phyloP scores from a whole-genome alignment of 2,113 vertebrate genomes.

The Eulacestoma nigropectus region DNA sequence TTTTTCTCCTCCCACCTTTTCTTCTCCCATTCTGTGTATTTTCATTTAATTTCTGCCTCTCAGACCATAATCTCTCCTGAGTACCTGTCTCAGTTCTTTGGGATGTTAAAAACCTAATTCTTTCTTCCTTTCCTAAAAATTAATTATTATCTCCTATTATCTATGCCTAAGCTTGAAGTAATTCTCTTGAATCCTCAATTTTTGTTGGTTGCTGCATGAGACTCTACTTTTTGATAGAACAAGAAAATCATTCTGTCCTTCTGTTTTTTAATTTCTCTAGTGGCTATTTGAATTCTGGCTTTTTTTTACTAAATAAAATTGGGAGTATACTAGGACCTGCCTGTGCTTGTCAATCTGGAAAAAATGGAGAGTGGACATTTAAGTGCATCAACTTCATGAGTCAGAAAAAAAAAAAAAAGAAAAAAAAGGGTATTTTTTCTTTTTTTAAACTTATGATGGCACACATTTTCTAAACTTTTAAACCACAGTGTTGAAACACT shows the following conservation, averaged over 20 bases:
- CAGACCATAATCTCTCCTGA: background rate
- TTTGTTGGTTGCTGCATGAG: background rate
- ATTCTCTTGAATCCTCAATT: constrained; percentile 14
- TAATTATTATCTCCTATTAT: constrained; percentile 48
- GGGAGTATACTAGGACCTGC: background rate
- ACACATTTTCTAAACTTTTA: background rate
- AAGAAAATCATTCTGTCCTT: constrained; percentile 17
- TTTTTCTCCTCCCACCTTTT: background rate
- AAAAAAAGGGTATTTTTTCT: background rate
- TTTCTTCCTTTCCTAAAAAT: constrained; percentile 17
- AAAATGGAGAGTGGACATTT: background rate
- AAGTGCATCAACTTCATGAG: background rate
- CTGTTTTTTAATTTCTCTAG: constrained; percentile 15
- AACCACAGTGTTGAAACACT: background rate
- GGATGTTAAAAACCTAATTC: background rate
- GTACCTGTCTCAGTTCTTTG: background rate
- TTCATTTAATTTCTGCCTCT: background rate
- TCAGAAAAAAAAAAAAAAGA: background rate
- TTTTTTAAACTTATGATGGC: background rate
- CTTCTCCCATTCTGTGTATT: background rate
- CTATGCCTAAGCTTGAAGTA: background rate
- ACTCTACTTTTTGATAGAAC: constrained; percentile 20
- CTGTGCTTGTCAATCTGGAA: background rate
- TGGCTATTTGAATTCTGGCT: background rate
- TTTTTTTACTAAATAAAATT: background rate